Conservation (phyloP, 2,113 vertebrate species). For the Bos indicus region DNA sequence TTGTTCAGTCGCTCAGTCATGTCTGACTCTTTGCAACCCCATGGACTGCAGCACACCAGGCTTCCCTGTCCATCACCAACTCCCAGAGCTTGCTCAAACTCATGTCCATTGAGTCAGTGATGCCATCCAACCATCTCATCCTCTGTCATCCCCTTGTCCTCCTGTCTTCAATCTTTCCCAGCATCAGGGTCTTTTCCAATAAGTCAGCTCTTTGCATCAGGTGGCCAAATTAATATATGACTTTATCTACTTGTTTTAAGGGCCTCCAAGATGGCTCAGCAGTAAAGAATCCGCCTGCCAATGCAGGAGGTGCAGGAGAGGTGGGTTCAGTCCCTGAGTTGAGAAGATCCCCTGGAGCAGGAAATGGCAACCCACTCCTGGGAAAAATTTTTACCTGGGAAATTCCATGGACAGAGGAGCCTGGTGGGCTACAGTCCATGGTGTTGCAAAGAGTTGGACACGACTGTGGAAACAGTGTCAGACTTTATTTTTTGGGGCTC, state of each 20-base stretch:
- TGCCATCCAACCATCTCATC: neutral
- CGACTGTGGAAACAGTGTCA: too few relatives aligned
- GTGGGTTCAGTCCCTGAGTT: neutral
- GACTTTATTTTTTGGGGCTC: too few relatives aligned
- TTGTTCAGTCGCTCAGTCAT: neutral
- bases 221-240: neutral
- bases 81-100: neutral
- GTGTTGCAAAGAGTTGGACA: too few relatives aligned
- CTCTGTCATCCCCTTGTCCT: neutral
- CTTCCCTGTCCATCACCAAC: neutral
- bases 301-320: neutral
- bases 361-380: neutral
- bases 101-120: neutral
- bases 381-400: neutral
- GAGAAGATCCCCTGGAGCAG: neutral
- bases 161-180: neutral
- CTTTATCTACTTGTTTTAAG: neutral
- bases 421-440: neutral
- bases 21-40: fast-evolving
- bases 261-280: neutral
- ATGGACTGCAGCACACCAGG: neutral
- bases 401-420: neutral
- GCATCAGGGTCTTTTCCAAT: neutral
- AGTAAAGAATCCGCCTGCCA: neutral
- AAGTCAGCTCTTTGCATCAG: neutral